These are phyloP conservation scores for Rattus rattus DNA, from an alignment of 2,113 vertebrate species.

Conservation along the genomic window DNA sequence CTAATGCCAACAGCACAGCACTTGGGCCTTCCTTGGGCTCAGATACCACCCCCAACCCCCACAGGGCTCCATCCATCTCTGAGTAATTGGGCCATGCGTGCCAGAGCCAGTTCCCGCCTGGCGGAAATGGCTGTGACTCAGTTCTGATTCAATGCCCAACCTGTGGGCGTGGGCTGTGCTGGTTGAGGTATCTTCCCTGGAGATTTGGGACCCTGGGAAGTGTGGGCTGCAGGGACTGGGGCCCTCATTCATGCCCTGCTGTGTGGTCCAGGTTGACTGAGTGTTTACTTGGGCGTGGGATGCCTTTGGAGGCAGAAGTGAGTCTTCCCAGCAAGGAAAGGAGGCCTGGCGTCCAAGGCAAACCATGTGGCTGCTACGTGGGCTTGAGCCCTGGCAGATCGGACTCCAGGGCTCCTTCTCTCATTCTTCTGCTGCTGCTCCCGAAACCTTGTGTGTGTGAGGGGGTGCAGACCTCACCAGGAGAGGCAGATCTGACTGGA, in stretches of 20 bases:
- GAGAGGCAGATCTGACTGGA: not conserved
- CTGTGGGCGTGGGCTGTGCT: not conserved
- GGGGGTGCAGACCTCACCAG: not conserved
- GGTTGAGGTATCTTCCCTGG: not conserved
- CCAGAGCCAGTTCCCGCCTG: rapidly evolving
- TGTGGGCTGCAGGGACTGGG: not conserved
- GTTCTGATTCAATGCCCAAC: not conserved
- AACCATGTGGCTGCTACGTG: too few relatives aligned
- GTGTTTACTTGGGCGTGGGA: not conserved
- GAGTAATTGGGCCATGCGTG: not conserved
- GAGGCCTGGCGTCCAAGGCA: not conserved
- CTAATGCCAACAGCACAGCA: rapidly evolving
- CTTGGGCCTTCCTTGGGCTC: not conserved
- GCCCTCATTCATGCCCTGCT: not conserved
- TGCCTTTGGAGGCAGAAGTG: not conserved
- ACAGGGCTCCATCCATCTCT: not conserved
- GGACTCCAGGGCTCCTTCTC: not conserved
- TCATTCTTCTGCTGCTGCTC: not conserved
- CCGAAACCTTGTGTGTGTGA: not conserved
- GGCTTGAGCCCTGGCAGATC: not conserved
- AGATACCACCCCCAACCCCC: not conserved
- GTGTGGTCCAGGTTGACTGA: not conserved
- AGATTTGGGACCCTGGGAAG: not conserved
- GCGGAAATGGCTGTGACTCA: not conserved
- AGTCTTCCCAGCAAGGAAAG: not conserved